These are phyloP conservation scores for Brachionus rotundiformis DNA, from an alignment of 1,140 invertebrate species.

Conservation along the genomic window DNA sequence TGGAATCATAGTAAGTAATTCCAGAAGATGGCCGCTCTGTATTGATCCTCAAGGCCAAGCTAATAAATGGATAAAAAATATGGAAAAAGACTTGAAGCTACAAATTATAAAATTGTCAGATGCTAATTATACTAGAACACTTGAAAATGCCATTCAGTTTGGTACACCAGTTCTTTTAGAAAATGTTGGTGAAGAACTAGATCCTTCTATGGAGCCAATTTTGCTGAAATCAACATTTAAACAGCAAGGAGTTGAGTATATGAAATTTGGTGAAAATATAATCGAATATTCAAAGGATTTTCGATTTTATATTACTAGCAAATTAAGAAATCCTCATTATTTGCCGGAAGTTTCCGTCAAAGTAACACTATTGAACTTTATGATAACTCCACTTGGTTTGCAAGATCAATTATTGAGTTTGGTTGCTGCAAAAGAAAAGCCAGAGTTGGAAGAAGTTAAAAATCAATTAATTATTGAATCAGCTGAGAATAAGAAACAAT, in stretches of 20 bases:
- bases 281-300: constrained; percentile 61
- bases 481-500: constrained; percentile 69
- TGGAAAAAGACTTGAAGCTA: constrained; percentile 69
- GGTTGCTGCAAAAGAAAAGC: constrained; percentile 64
- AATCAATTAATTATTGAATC: constrained; percentile 64
- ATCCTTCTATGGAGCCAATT: constrained; percentile 63
- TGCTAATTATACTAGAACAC: constrained; percentile 60
- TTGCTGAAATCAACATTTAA: constrained; percentile 63
- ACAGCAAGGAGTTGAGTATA: constrained; percentile 64
- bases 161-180: constrained; percentile 64
- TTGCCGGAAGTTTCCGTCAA: constrained; percentile 65
- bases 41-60: constrained; percentile 66
- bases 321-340: constrained; percentile 64
- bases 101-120: constrained; percentile 62
- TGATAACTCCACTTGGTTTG: constrained; percentile 65
- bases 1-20: constrained; percentile 64
- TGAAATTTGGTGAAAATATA: constrained; percentile 63
- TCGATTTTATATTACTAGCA: constrained; percentile 64
- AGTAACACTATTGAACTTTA: constrained; percentile 64
- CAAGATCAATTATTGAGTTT: constrained; percentile 65
- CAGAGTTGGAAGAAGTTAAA: constrained; percentile 65
- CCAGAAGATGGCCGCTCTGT: constrained; percentile 64
- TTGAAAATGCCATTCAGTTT: constrained; percentile 65
- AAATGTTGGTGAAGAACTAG: constrained; percentile 64
- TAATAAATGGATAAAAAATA: constrained; percentile 84